phyloP scores from a whole-genome alignment of 2,113 vertebrate genomes.

The Vicugna pacos region DNA sequence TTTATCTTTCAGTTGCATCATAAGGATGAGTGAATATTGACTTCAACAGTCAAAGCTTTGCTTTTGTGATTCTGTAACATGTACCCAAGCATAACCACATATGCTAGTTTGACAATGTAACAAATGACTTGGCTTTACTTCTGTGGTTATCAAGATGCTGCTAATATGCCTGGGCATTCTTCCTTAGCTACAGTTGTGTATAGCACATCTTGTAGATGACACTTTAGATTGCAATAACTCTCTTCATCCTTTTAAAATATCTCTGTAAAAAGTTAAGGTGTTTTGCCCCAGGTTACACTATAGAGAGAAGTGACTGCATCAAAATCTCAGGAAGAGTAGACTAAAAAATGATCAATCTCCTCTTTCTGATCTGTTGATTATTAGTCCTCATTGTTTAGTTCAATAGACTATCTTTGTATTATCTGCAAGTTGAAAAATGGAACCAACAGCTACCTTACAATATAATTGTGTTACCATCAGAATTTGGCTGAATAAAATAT shows the following conservation, averaged over 20 bases:
- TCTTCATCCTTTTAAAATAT: conserved; percentile 23
- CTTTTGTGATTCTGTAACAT: neutral
- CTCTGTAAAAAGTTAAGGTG: neutral
- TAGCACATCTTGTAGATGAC: neutral
- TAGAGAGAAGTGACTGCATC: neutral
- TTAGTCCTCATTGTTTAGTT: neutral
- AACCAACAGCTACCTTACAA: neutral
- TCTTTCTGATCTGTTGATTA: neutral
- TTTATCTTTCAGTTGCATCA: neutral
- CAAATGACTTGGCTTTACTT: neutral
- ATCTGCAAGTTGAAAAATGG: neutral
- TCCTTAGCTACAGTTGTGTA: neutral
- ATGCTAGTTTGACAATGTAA: neutral
- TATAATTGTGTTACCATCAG: neutral
- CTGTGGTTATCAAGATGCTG: neutral
- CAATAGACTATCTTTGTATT: neutral
- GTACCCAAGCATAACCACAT: neutral
- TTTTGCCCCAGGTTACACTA: neutral
- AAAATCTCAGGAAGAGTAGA: neutral
- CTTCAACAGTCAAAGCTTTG: neutral
- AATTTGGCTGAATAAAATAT: conserved; percentile 1
- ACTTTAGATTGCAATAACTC: neutral
- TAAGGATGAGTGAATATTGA: neutral
- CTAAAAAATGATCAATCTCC: neutral
- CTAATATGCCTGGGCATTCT: neutral